Evolutionary conservation across 2,888 invertebrate species (phyloP).

Genomic region (Hartigia nigra): DNA sequence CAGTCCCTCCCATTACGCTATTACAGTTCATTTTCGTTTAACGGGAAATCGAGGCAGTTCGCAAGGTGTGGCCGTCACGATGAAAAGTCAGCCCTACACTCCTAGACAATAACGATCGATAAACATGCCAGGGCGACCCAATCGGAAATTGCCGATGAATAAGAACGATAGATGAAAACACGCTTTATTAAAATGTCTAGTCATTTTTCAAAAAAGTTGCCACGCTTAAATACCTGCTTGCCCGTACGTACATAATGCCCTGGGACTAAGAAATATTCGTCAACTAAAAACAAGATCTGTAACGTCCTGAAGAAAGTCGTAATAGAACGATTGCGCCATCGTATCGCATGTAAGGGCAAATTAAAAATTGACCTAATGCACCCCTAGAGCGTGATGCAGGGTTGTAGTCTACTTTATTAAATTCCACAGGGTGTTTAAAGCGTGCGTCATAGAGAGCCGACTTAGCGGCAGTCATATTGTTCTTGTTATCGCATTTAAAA

Average conservation of each 20-base stretch:
- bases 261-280: not conserved
- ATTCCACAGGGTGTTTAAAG: conserved; percentile 28
- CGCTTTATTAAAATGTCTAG: conserved; percentile 48
- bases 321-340: not conserved
- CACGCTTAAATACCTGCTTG: not conserved
- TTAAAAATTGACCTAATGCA: conserved; percentile 2
- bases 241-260: not conserved
- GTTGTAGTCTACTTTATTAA: conserved; percentile 32
- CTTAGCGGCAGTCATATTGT: conserved; percentile 16
- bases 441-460: not conserved
- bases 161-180: conserved; percentile 45
- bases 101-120: conserved; percentile 59
- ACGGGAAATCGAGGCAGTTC: conserved; percentile 39
- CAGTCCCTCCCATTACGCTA: conserved; percentile 50
- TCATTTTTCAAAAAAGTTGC: conserved; percentile 33
- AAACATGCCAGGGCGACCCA: conserved; percentile 47
- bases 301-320: not conserved
- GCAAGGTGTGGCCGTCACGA: conserved; percentile 61
- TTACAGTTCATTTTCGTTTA: conserved; percentile 58
- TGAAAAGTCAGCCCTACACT: conserved; percentile 50
- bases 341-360: not conserved
- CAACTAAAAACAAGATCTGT: not conserved
- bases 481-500: conserved; percentile 36
- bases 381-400: not conserved
- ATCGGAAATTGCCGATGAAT: conserved; percentile 63